Conservation (phyloP, 2,797 vertebrate species). For the Paguma larvata region DNA sequence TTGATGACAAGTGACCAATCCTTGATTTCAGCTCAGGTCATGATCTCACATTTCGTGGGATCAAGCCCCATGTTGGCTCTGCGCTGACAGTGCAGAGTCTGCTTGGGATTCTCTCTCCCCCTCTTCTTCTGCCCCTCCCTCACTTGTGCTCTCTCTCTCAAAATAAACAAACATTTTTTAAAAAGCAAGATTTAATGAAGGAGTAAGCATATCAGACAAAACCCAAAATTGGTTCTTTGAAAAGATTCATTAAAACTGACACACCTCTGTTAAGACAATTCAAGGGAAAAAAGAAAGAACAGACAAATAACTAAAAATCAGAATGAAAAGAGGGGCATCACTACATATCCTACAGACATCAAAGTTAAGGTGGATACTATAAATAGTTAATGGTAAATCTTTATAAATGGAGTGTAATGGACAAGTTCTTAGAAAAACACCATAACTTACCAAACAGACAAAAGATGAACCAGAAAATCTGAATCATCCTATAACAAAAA, state of each 20-base stretch:
- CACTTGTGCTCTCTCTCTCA: too few species aligned
- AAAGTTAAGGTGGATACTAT: background rate
- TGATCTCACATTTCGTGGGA: too few species aligned
- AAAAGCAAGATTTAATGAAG: background rate
- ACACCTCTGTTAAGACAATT: background rate
- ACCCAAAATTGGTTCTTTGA: background rate
- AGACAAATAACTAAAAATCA: background rate
- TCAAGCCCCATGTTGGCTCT: too few species aligned
- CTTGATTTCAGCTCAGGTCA: too few species aligned
- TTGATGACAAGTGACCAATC: too few species aligned
- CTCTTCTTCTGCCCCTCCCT: too few species aligned
- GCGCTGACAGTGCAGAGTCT: too few species aligned
- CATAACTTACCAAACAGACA: constrained; percentile 17
- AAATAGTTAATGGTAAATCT: background rate
- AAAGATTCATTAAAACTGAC: constrained; percentile 41
- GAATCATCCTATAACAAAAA: constrained; percentile 16
- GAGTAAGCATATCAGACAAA: background rate
- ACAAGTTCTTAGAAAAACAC: constrained; percentile 10
- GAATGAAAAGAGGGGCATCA: background rate
- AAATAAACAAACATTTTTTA: background rate
- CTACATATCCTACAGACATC: background rate
- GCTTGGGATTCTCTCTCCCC: too few species aligned
- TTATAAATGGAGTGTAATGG: constrained; percentile 18
- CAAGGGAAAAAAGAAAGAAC: background rate
- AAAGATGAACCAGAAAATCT: constrained; percentile 41